These are phyloP conservation scores for Euplagia quadripunctaria DNA, from an alignment of 2,888 invertebrate genomes.

Conservation along the genomic window DNA sequence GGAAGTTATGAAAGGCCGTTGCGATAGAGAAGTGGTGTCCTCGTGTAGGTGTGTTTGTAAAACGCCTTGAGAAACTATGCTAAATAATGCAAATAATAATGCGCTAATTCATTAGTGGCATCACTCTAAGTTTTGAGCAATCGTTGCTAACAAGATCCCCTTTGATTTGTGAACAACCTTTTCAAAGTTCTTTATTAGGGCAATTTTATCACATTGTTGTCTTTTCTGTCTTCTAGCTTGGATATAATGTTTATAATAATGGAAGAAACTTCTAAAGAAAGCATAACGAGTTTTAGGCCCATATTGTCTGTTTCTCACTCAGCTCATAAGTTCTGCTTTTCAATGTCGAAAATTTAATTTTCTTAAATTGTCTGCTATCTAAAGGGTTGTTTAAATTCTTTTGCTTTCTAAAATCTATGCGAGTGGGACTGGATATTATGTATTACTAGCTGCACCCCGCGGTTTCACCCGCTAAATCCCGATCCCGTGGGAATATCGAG, in stretches of 20 bases:
- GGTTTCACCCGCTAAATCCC: too few species aligned
- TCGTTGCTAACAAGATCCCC: not conserved
- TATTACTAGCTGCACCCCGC: too few species aligned
- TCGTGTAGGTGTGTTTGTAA: not conserved
- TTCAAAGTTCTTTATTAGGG: not conserved
- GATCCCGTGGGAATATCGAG: too few species aligned
- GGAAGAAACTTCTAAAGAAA: too few species aligned
- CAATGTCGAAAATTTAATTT: too few species aligned
- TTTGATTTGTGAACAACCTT: not conserved
- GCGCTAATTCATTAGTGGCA: not conserved
- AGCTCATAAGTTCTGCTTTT: too few species aligned
- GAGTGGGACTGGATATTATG: too few species aligned
- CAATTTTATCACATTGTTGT: not conserved
- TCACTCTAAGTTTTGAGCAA: not conserved
- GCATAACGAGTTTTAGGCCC: too few species aligned
- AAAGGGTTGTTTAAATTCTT: too few species aligned
- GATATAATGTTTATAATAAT: not conserved
- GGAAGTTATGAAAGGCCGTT: not conserved
- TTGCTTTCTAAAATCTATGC: too few species aligned
- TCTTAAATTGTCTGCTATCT: too few species aligned
- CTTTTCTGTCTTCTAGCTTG: not conserved
- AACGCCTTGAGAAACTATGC: not conserved
- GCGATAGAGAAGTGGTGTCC: not conserved
- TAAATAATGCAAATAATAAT: not conserved
- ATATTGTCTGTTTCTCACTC: too few species aligned